Conservation (phyloP, 2,888 invertebrate species). For the Colletes collaris region DNA sequence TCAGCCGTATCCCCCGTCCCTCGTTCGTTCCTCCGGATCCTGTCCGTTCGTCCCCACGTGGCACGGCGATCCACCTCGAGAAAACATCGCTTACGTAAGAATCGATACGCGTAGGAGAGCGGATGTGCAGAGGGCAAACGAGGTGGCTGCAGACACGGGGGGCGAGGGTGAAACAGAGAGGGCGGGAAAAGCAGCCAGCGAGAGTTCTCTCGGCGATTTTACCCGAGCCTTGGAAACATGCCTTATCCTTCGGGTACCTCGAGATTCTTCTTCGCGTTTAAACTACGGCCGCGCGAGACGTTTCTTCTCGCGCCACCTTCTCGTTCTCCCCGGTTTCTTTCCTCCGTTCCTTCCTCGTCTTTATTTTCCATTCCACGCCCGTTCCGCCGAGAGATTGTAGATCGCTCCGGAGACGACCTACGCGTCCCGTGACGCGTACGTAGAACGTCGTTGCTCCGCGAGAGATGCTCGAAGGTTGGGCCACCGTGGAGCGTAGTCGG, state of each 20-base stretch:
- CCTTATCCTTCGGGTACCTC: constrained; percentile 69
- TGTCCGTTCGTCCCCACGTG: constrained; percentile 20
- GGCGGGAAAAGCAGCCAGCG: constrained; percentile 46
- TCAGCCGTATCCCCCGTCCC: constrained; percentile 59
- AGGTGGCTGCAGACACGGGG: constrained; percentile 39
- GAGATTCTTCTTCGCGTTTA: constrained; percentile 66
- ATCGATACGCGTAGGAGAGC: constrained; percentile 67
- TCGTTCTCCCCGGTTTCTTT: not conserved
- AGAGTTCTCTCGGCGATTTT: constrained; percentile 69
- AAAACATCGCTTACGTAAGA: constrained; percentile 72
- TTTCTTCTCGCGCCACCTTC: constrained; percentile 19
- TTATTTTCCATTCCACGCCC: not conserved
- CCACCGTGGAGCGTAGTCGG: constrained; percentile 50
- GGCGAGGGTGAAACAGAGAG: constrained; percentile 19
- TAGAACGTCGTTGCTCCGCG: constrained; percentile 55
- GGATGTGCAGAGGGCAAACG: constrained; percentile 55
- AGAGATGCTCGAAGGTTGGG: constrained; percentile 75
- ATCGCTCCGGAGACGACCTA: constrained; percentile 62
- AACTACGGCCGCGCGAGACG: constrained; percentile 58
- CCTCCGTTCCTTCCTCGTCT: not conserved
- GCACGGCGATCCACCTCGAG: constrained; percentile 58
- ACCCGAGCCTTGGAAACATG: constrained; percentile 71
- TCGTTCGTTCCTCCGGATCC: constrained; percentile 9
- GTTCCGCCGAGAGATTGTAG: constrained; percentile 24
- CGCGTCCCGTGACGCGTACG: constrained; percentile 66